Conservation (phyloP, 2,888 invertebrate genomes). For the Sisyra terminalis region DNA sequence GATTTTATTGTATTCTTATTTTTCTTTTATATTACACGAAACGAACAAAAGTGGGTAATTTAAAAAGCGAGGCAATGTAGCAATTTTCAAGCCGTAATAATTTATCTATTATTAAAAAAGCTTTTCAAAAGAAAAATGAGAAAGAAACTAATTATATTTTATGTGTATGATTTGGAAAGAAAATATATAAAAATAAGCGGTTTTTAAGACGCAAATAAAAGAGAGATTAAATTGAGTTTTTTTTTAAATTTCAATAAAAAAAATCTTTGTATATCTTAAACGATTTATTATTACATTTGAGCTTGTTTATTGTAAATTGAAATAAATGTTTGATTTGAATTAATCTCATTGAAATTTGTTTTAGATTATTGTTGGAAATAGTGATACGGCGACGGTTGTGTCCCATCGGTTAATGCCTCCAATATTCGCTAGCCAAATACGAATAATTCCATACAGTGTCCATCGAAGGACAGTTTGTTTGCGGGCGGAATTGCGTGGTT, state of each 20-base stretch:
- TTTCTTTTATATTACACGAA: no score
- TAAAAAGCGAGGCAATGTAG: no score
- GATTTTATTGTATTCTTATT: no score
- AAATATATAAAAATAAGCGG: background rate
- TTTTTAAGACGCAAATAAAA: no score
- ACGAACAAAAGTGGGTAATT: no score
- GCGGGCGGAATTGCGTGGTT: constrained; percentile 57
- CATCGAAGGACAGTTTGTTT: constrained; percentile 57
- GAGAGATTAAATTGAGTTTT: no score
- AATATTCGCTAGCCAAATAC: constrained; percentile 50
- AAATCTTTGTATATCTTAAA: no score
- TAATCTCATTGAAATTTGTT: constrained; percentile 15
- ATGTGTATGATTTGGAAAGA: background rate
- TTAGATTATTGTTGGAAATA: constrained; percentile 57
- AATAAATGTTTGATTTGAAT: background rate
- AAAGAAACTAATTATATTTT: no score
- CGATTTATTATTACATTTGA: background rate
- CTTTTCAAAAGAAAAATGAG: no score
- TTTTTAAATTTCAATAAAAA: no score
- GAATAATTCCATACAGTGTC: constrained; percentile 55
- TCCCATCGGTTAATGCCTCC: constrained; percentile 48
- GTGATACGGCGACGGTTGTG: constrained; percentile 53
- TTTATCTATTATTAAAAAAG: no score
- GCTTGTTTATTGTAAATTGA: background rate
- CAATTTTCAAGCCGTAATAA: no score